A percentile compares a stretch with the other conserved stretches of the same genome.
Conservation (phyloP, 2,797 vertebrate species). For the Bryconaethiops microstoma region DNA sequence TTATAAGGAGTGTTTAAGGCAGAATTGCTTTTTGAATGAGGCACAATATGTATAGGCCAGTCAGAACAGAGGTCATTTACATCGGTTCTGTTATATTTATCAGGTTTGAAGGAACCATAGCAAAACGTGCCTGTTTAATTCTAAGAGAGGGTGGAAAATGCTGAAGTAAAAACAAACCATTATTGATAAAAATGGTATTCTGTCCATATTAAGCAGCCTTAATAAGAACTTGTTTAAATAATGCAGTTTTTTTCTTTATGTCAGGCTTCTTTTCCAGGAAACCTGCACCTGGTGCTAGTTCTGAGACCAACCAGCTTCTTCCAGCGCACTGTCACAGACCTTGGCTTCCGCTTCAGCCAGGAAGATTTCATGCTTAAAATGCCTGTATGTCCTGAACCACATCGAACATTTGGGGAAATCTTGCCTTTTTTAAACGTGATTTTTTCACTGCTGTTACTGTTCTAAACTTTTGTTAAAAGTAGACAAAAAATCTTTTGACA, state of each 20-base stretch:
- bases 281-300: conserved; percentile 93
- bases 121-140: too few relatives aligned
- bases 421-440: neutral
- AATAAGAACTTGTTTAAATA: neutral
- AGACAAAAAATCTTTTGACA: neutral
- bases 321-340: conserved; percentile 94
- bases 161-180: neutral
- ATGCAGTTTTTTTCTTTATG: neutral
- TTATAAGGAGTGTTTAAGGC: too few relatives aligned
- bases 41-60: too few relatives aligned
- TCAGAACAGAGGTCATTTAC: too few relatives aligned
- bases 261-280: conserved; percentile 88
- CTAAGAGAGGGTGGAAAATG: neutral
- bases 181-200: neutral
- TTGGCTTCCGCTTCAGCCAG: conserved; percentile 95
- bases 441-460: neutral
- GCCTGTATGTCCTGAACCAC: conserved; percentile 79
- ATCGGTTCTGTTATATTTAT: too few relatives aligned
- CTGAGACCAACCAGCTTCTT: conserved; percentile 95
- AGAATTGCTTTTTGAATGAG: too few relatives aligned
- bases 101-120: too few relatives aligned
- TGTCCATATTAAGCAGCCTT: neutral
- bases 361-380: conserved; percentile 97
- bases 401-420: neutral
- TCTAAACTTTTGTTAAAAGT: neutral